These are phyloP conservation scores for Rhabdophis nuchalis DNA, from an alignment of 2,797 vertebrate genomes.

Conservation along the genomic window DNA sequence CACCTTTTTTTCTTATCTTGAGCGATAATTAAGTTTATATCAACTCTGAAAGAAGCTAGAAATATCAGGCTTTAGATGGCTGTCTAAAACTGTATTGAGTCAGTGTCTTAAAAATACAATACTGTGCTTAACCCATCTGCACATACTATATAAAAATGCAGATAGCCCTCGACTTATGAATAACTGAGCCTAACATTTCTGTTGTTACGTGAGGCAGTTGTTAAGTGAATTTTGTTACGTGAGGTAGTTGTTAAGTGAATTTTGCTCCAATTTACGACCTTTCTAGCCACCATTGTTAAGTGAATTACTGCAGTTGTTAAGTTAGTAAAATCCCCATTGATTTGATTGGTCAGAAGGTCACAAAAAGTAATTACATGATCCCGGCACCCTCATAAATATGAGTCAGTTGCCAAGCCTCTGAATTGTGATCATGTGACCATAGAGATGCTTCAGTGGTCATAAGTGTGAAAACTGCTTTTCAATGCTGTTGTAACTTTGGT, in stretches of 20 bases:
- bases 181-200: background rate
- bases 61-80: background rate
- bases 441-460: background rate
- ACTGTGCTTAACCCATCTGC: background rate
- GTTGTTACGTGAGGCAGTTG: background rate
- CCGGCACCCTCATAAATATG: background rate
- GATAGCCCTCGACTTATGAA: background rate
- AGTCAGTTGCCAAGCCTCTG: background rate
- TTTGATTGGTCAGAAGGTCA: background rate
- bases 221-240: background rate
- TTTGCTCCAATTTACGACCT: background rate
- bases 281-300: background rate
- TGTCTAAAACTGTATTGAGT: background rate
- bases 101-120: background rate
- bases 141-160: background rate
- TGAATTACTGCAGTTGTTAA: background rate
- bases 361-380: background rate
- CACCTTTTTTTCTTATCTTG: slow-evolving; percentile 1
- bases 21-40: background rate
- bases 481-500: background rate
- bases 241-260: background rate
- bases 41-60: background rate
- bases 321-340: background rate
- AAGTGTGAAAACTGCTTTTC: background rate
- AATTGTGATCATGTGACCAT: background rate